Percentiles rank a stretch among this genome's conserved stretches.
Conservation (phyloP, 2,888 invertebrate genomes). For the Melanostoma scalare region DNA sequence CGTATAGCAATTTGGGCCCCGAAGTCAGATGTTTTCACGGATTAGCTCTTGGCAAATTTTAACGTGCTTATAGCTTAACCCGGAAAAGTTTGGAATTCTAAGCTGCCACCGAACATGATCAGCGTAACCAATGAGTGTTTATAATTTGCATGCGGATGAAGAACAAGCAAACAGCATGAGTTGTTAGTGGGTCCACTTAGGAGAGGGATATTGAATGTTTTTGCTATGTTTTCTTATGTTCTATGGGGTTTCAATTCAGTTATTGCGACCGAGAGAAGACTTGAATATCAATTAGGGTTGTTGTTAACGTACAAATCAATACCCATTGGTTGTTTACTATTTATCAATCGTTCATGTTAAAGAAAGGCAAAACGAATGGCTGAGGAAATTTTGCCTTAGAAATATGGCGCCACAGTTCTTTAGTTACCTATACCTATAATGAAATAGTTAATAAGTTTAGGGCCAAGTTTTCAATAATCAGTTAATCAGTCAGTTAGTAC, state of each 20-base stretch:
- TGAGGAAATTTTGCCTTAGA: conserved; percentile 8
- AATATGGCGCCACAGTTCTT: conserved; percentile 52
- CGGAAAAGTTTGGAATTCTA: conserved; percentile 59
- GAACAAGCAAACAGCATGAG: not conserved
- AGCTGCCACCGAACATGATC: conserved; percentile 49
- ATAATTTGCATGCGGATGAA: conserved; percentile 32
- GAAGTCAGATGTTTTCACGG: conserved; percentile 42
- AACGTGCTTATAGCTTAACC: conserved; percentile 48
- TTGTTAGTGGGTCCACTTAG: conserved; percentile 20
- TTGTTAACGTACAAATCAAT: conserved; percentile 26
- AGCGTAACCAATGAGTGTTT: conserved; percentile 41
- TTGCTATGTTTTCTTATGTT: conserved; percentile 27
- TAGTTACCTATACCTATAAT: not conserved
- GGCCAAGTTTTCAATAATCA: too few species aligned
- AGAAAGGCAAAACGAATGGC: conserved; percentile 22
- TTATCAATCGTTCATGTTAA: conserved; percentile 47
- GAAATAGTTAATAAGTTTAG: too few species aligned
- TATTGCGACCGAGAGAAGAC: conserved; percentile 58
- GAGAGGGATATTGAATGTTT: conserved; percentile 12
- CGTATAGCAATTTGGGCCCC: conserved; percentile 9
- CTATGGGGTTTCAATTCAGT: conserved; percentile 58
- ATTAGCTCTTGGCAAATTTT: conserved; percentile 27
- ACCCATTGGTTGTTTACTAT: conserved; percentile 38
- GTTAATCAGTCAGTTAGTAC: too few species aligned
- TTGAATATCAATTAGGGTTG: conserved; percentile 50